Evolutionary conservation across 2,113 vertebrate genomes (phyloP).

Genomic region (Myiozetetes cayanensis): DNA sequence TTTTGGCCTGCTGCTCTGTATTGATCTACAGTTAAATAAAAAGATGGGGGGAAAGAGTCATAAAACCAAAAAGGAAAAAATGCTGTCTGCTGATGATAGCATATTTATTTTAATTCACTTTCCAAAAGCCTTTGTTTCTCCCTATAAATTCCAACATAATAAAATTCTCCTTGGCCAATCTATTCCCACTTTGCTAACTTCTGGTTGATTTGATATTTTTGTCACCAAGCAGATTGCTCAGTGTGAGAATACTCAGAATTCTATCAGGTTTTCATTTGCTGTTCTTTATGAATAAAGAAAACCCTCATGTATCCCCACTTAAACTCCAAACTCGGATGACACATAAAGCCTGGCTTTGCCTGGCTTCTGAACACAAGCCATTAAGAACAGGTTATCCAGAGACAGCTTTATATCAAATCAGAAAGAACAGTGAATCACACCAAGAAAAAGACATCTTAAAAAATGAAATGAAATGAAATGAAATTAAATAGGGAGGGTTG

Average conservation of each 20-base stretch:
- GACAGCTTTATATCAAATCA: neutral
- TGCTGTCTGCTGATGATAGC: neutral
- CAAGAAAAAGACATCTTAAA: neutral
- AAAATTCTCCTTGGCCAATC: neutral
- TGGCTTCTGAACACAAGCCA: neutral
- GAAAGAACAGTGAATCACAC: neutral
- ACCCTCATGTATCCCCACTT: neutral
- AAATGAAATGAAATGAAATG: neutral
- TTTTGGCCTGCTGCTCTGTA: constrained; percentile 90
- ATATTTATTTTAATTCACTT: neutral
- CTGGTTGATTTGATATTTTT: neutral
- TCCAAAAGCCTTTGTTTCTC: neutral
- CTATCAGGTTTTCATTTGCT: neutral
- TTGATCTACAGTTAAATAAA: constrained; percentile 80
- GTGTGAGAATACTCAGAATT: neutral
- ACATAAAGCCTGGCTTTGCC: neutral
- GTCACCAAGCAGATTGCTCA: neutral
- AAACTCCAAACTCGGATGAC: neutral
- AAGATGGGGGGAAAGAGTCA: neutral
- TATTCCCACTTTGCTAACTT: neutral
- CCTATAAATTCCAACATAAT: neutral
- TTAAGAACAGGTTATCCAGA: neutral
- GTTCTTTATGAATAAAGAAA: neutral
- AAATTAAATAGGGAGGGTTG: neutral
- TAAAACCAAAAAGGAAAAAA: neutral